Percentiles rank a stretch among this genome's conserved stretches.
Evolutionary conservation across 1,140 invertebrate genomes (phyloP).

Genomic region (Lepidurus packardi): DNA sequence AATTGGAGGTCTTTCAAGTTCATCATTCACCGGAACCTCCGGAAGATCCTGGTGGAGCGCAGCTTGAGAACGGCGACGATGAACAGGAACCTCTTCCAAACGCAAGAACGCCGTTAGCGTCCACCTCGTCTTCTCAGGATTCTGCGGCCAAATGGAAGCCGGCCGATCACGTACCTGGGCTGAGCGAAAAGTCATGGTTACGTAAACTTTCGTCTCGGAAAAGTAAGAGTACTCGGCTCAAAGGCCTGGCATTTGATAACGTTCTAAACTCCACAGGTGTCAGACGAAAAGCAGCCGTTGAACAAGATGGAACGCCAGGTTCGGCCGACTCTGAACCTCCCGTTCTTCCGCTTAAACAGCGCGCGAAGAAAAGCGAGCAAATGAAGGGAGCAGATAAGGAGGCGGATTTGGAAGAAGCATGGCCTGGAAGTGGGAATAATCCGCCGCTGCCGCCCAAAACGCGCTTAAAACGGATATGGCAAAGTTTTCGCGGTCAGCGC

Average conservation of each 20-base stretch:
- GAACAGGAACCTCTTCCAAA: not conserved
- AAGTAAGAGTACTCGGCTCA: not conserved
- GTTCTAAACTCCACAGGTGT: slow-evolving; percentile 7
- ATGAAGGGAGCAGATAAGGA: not conserved
- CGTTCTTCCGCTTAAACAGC: not conserved
- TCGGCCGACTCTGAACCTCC: not conserved
- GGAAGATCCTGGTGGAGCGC: not conserved
- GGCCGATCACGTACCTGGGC: not conserved
- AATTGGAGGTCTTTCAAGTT: slow-evolving; percentile 1
- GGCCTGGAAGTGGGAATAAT: not conserved
- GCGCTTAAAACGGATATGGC: not conserved
- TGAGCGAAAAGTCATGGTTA: not conserved
- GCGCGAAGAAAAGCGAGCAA: not conserved
- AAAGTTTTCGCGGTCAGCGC: not conserved
- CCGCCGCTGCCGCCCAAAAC: not conserved
- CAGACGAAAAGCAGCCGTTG: not conserved
- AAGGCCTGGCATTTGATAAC: not conserved
- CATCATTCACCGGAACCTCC: not conserved
- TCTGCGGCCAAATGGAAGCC: not conserved
- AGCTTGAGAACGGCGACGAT: not conserved
- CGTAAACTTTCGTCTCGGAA: not conserved
- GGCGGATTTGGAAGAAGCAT: not conserved
- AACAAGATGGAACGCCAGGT: not conserved
- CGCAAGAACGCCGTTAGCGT: not conserved
- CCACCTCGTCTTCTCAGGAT: not conserved